Evolutionary conservation across 2,888 invertebrate genomes (phyloP).

Genomic region (Axea sp.): DNA sequence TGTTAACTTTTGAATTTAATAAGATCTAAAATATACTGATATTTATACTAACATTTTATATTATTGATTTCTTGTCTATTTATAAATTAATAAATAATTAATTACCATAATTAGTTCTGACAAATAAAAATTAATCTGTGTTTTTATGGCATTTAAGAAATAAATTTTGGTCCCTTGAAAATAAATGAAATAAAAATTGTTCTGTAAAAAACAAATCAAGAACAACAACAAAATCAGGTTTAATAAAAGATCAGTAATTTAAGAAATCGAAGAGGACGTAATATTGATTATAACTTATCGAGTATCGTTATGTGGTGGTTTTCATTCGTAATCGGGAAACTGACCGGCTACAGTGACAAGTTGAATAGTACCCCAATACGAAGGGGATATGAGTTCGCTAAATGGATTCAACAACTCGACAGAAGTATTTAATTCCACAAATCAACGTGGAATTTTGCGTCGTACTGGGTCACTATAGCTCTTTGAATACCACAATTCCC

Average conservation of each 20-base stretch:
- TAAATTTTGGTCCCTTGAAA: too few relatives aligned
- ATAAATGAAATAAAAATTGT: too few relatives aligned
- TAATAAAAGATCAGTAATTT: constrained; percentile 23
- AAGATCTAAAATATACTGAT: too few relatives aligned
- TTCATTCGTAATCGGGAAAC: constrained; percentile 43
- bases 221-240: constrained; percentile 9
- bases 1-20: too few relatives aligned
- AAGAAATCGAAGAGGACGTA: constrained; percentile 19
- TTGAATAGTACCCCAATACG: constrained; percentile 63
- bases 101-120: too few relatives aligned
- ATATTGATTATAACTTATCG: constrained; percentile 48
- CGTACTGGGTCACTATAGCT: constrained; percentile 56
- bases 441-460: constrained; percentile 71
- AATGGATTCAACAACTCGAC: constrained; percentile 70
- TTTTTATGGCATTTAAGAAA: too few relatives aligned
- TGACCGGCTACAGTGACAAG: constrained; percentile 58
- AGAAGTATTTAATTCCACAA: constrained; percentile 73
- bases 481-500: constrained; percentile 65
- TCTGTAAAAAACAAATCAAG: constrained; percentile 6
- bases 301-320: constrained; percentile 33
- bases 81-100: too few relatives aligned
- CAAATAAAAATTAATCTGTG: too few relatives aligned
- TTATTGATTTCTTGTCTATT: too few relatives aligned
- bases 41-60: too few relatives aligned
- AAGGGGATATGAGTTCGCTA: constrained; percentile 68